Base-by-base conservation (phyloP, 2,888 invertebrate species). In the Oscheius onirici region DNA sequence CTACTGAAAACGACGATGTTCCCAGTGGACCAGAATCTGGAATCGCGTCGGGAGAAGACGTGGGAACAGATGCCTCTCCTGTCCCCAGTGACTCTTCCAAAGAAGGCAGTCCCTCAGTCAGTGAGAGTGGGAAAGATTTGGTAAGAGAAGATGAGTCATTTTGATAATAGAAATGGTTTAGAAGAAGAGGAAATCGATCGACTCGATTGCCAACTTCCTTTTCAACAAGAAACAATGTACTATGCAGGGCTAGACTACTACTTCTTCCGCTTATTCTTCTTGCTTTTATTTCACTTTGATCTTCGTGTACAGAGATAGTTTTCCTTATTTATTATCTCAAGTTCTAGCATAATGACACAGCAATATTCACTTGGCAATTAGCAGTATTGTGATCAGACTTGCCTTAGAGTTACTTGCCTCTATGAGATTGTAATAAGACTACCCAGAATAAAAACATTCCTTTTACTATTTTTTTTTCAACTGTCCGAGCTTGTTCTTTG, bases 11-110 rank as follows among this genome's bases (percentile, higher is more conserved):
- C 0, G 74, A 70, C n/a, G 71, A 71, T 11, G 40, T 49, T 17
- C 58, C 52, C 51, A 73, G 72, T 22, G 79, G 76, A 2, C 73
- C 75, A 26, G 79, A 79, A 49, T 79, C 79, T 1, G 79, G 76
- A 68, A 74, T 75, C 22, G 66, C 71, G 13, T 77, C 77, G 28
- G 75, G 67, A 13, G 72, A 66, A 20, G 72, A 72, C n/a, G 66
- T 46, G 2, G 51, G 20, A 13, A 51, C 68, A 22, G 72, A 72
- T 26, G 15, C 55, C 17, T 72, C 72, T 2, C 72, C 72, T 13
- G 49, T 57, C n/a, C 72, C 72, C 5, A 61, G 58, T 24, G 68
- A 72, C 34, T 61, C 69, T 22, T 72, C 72, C 17, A 72, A 72
- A 34, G 72, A 72, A 63, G 49, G 69, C n/a, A 69, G 61, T 61